Evolutionary conservation across 2,113 vertebrate genomes (phyloP), one percentile per base, ranked within the genome.

Genomic region (Panthera tigris): DNA sequence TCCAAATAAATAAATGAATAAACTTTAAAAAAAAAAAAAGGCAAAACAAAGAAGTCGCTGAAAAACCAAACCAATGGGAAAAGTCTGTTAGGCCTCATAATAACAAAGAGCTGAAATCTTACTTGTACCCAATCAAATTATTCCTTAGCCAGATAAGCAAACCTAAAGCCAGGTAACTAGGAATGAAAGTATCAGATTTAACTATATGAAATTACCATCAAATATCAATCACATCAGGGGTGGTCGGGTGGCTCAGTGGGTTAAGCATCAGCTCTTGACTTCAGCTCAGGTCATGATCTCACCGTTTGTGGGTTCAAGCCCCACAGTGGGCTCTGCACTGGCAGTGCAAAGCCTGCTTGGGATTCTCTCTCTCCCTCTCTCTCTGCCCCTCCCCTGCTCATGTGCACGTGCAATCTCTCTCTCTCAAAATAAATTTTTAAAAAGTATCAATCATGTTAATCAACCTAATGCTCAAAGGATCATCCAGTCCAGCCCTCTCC

Each of bases 1-100:
- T 61, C 21, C 21, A 61, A 61, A 61, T 61, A 61, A 57, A 50
- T 50, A 14, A 50, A 50, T 50, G 13, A 50, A 57, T 19, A 57
- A 57, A 57, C 18, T 57, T 19, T 6, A 55, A 55, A 18, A 55
- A 55, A 55, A 55, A 55, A 55, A 61, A 61, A 96, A 93, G 87
- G 74, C 63, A 84, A 85, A 25, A 82, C 76, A 91, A 91, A 88
- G 93, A 76, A 65, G 41, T 48, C 45, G 52, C 45, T 79, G 45
- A 87, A 91, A 97, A 91, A 94, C 29, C 68, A n/a, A 93, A 88
- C 33, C 61, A 73, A 73, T 11, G 25, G 36, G 55, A 91, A 97
- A 92, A 83, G 36, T 90, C 78, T 96, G 48, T 36, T 92, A 93
- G 48, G 45, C 87, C 50, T 93, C 69, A 82, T 87, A 31, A 27